Evolutionary conservation across 1,140 invertebrate genomes (phyloP), one percentile per base, ranked within the genome.

Genomic region (Trichomalopsis sarcophagae): DNA sequence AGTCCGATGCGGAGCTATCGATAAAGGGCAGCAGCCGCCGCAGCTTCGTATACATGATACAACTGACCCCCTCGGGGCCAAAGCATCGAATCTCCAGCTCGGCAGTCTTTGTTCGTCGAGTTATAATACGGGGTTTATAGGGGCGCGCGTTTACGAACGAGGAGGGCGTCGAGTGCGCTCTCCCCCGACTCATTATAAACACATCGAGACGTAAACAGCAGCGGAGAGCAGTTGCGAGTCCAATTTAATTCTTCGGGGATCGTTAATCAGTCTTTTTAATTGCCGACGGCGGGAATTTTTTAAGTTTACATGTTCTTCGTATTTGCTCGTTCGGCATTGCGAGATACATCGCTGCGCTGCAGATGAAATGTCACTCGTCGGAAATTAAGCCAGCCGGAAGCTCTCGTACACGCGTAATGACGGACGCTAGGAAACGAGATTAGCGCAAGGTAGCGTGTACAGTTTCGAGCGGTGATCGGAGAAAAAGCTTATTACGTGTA

Each of bases 151-250:
- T 69, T 69, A 69, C 40, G 66, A 81, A 69, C 33, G 66, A 66
- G 66, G 36, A 27, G n/a, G 44, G 50, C 10, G 13, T 21, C 73
- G 73, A 36, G 17, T 74, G 33, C 14, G 73, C 62, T 66, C 62
- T 66, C 36, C 27, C 21, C 7, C 27, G 77, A 83, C 62, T 83
- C 82, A 83, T 83, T 83, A 83, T 83, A 77, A 83, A 83, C 82
- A 77, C 62, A 83, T 83, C 74, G 74, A 33, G 62, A 82, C 81
- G 81, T 69, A 77, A 83, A 83, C 81, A 50, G 81, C 36, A n/a
- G n/a, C 55, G 33, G 75, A 77, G 75, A 77, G 23, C 1, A 27
- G 33, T n/a, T 30, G 30, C 17, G 23, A 2, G 23, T 68, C 21
- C 50, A 68, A 83, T 69, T 76, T 55, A 13, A 66, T 44, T 82